Base-by-base conservation (phyloP, 2,888 invertebrate species). In the Ochropleura leucogaster region DNA sequence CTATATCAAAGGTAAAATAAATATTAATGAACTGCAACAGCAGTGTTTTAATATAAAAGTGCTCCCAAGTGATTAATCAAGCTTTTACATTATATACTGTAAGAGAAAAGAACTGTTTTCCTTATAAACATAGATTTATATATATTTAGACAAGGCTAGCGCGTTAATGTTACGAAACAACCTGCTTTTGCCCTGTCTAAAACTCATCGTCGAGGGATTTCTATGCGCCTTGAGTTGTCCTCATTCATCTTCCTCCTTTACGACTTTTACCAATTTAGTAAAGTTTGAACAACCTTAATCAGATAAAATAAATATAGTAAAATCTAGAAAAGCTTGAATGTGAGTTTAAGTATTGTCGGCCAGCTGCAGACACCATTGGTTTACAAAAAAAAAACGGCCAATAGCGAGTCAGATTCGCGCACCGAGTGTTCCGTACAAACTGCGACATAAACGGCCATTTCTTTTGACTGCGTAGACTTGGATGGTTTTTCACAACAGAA, bases 161-260 rank as follows among this genome's bases (percentile, higher is more conserved):
- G 40, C 16, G 10, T 42, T 63, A 30, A 18, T 63, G 12, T 44
- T 57, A 42, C n/a, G 44, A 30, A 47, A 40, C 14, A n/a, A 18
- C 5, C 16, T n/a, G 16, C 10, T 57, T 70, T 57, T 57, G 46
- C 16, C 49, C 12, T 40, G 16, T 72, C 12, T 47, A 30, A 65
- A 42, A 8, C 16, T 57, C 16, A 7, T 60, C 79, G 53, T 79
- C 53, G 12, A 72, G 62, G 30, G 72, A 80, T 60, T 79, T 47
- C n/a, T 60, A 47, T 49, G 16, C 47, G 47, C 47, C 60, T 80
- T 72, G 30, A 62, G 40, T 46, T 72, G 73, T 55, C 73, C 9
- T 46, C 62, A 63, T 80, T 62, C 44, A 80, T 72, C 55, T 57
- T 80, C n/a, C 18, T 49, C 72, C 20, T 71, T 46, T 42, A 47